Base-by-base conservation (phyloP, 2,113 vertebrate species). In the Thunnus thynnus region DNA sequence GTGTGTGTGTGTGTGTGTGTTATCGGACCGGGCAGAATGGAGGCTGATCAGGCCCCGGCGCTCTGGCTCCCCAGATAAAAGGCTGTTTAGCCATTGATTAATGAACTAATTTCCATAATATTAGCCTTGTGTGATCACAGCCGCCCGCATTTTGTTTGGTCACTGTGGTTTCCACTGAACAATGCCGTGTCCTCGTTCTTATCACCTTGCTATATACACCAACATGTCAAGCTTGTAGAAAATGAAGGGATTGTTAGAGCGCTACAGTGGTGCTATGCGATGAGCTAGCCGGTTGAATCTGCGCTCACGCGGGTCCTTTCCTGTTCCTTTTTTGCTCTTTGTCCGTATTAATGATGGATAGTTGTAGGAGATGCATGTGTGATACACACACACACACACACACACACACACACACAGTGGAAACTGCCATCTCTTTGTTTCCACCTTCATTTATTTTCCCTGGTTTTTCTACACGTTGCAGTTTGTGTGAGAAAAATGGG, bases 71-170 rank as follows among this genome's bases (percentile, higher is more conserved):
- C 58, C 87, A 90, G 89, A 94, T 94, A 94, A 93, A 94, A 93
- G 86, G 81, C 79, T 75, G 75, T 76, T 88, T 79, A 69, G 88
- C 85, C 84, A 93, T 91, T 94, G 92, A 95, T 95, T 92, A 92
- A 94, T 94, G 83, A 93, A 84, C 83, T 85, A 0, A 94, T 95
- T 93, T 94, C 86, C 93, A 93, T 94, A 92, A 93, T 93, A 92
- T 93, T 88, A 92, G 88, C 79, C 77, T 71, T 73, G 56, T 90
- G 84, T 76, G 84, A 90, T 89, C 84, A 72, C 80, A 68, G 67
- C 76, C 58, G 54, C 47, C 77, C 30, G 22, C 50, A 44, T 71
- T 71, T 74, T 69, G 67, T 81, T 87, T 80, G 62, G 68, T 69
- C 51, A 66, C 69, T 50, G 46, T 17, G 6, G 48, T 76, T 44